These are phyloP conservation scores for Lagocephalus sceleratus DNA, from an alignment of 2,797 vertebrate species.

Conservation along the genomic window DNA sequence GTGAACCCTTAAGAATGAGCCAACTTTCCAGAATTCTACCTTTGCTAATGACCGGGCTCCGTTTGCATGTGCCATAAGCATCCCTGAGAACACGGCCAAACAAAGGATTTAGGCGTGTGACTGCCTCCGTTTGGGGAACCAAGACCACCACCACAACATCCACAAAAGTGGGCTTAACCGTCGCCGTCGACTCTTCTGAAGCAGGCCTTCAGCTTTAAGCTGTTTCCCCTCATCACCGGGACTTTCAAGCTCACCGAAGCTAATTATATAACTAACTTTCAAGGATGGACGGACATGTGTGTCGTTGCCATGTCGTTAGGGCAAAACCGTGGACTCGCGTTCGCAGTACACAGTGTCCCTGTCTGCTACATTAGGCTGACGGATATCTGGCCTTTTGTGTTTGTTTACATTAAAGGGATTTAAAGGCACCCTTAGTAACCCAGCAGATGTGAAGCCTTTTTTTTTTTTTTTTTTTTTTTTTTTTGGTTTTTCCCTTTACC, in stretches of 20 bases:
- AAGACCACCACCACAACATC: too few species aligned
- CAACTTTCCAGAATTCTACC: constrained; percentile 23
- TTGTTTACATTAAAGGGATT: constrained; percentile 31
- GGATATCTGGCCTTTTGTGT: constrained; percentile 26
- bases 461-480: constrained; percentile 5
- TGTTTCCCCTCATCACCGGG: too few species aligned
- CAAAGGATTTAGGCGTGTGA: too few species aligned
- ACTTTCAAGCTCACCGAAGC: constrained; percentile 2
- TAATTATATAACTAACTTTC: constrained; percentile 15
- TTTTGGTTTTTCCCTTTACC: constrained; percentile 8
- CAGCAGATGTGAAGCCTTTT: constrained; percentile 32
- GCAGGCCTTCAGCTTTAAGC: too few species aligned
- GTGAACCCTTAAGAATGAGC: constrained; percentile 49
- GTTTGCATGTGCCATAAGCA: background rate
- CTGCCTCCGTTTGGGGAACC: too few species aligned
- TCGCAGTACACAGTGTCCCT: constrained; percentile 3
- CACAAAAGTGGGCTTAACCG: too few species aligned
- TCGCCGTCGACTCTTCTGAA: too few species aligned
- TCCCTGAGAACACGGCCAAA: too few species aligned
- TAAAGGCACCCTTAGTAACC: constrained; percentile 39
- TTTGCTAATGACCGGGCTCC: constrained; percentile 14
- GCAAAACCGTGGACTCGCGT: constrained; percentile 5
- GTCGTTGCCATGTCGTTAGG: constrained; percentile 16
- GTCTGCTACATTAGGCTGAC: constrained; percentile 8
- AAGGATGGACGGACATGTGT: constrained; percentile 9